Evolutionary conservation across 2,797 vertebrate genomes (phyloP).

Genomic region (Syngnathus rostellatus): DNA sequence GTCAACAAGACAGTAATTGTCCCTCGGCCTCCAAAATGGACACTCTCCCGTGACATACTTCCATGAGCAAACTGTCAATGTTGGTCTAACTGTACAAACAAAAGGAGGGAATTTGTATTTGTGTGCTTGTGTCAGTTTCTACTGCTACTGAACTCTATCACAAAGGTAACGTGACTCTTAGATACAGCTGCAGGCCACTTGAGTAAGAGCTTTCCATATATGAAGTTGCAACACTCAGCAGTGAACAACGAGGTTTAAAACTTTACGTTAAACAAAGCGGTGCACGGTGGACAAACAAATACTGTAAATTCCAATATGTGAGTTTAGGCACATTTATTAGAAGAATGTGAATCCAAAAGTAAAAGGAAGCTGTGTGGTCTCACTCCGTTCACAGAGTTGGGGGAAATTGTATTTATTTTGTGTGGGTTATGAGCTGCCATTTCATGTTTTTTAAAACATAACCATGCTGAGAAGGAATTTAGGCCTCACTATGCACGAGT

Average conservation of each 20-base stretch:
- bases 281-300: not conserved
- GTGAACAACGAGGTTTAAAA: slow-evolving; percentile 29
- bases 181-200: slow-evolving; percentile 45
- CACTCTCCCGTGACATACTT: slow-evolving; percentile 31
- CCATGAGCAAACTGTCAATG: slow-evolving; percentile 38
- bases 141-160: slow-evolving; percentile 11
- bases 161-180: slow-evolving; percentile 41
- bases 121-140: slow-evolving; percentile 11
- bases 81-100: slow-evolving; percentile 44
- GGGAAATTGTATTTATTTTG: not conserved
- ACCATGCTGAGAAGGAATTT: not conserved
- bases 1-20: slow-evolving; percentile 30
- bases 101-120: slow-evolving; percentile 17
- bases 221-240: slow-evolving; percentile 41
- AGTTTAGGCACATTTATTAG: too few species aligned
- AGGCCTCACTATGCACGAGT: not conserved
- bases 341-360: not conserved
- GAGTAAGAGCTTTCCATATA: slow-evolving; percentile 43
- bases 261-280: slow-evolving; percentile 11
- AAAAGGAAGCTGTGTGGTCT: not conserved
- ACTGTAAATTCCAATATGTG: too few species aligned
- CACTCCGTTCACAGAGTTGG: not conserved
- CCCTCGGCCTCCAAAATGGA: slow-evolving; percentile 15
- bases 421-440: not conserved
- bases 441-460: not conserved